phyloP scores from a whole-genome alignment of 2,888 invertebrate species.

The Cheilosia grossa region DNA sequence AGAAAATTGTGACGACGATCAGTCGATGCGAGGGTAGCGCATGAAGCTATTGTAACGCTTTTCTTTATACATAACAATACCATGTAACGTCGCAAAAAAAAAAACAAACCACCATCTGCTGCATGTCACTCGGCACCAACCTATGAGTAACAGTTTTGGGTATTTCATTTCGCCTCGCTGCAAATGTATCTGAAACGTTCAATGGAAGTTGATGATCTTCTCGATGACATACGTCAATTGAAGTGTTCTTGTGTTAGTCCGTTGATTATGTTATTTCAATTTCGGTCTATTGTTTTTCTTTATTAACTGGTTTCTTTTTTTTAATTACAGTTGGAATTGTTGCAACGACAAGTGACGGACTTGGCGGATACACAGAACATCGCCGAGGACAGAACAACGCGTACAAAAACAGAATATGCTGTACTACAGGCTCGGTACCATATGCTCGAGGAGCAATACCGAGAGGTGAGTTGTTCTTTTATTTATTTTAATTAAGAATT shows the following conservation, averaged over 20 bases:
- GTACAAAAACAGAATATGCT: conserved; percentile 96
- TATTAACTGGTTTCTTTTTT: conserved; percentile 51
- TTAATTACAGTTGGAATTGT: conserved; percentile 91
- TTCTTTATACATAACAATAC: conserved; percentile 45
- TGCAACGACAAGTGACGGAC: conserved; percentile 96
- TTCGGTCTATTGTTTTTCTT: conserved; percentile 16
- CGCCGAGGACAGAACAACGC: conserved; percentile 93
- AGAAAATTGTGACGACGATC: conserved; percentile 46
- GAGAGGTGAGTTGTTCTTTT: conserved; percentile 85
- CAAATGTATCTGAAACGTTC: conserved; percentile 82
- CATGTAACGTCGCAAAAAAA: conserved; percentile 51
- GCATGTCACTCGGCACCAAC: conserved; percentile 8
- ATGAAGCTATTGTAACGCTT: conserved; percentile 42
- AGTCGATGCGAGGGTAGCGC: conserved; percentile 59
- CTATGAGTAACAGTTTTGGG: conserved; percentile 13
- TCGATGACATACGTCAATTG: conserved; percentile 81
- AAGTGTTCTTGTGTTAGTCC: conserved; percentile 82
- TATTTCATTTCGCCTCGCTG: conserved; percentile 42
- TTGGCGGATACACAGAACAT: conserved; percentile 94
- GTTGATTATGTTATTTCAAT: conserved; percentile 20
- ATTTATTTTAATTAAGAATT: neutral
- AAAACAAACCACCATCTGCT: conserved; percentile 16
- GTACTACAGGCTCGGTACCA: conserved; percentile 94
- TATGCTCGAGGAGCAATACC: conserved; percentile 92
- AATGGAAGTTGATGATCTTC: conserved; percentile 82